Conservation (phyloP, 2,888 invertebrate genomes). For the Lepidochrysops patricia region DNA sequence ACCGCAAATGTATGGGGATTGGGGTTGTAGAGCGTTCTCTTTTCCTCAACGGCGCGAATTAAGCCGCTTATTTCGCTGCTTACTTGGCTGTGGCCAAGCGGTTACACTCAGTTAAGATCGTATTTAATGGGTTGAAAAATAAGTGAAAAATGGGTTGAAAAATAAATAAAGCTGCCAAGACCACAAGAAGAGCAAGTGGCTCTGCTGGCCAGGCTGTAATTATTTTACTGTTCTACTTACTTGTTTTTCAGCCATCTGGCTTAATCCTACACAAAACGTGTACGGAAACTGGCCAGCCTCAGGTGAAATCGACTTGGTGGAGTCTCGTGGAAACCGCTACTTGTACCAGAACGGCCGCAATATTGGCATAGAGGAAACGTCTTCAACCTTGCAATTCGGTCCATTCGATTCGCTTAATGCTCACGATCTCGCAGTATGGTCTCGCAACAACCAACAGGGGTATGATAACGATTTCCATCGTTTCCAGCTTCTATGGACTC, state of each 20-base stretch:
- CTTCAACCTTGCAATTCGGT: slow-evolving; percentile 79
- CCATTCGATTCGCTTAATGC: slow-evolving; percentile 69
- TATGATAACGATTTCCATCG: slow-evolving; percentile 74
- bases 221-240: no score
- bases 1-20: no score
- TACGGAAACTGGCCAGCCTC: slow-evolving; percentile 82
- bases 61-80: no score
- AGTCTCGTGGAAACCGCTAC: slow-evolving; percentile 76
- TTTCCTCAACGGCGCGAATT: no score
- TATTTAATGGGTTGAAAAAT: no score
- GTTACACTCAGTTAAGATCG: no score
- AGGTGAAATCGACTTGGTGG: slow-evolving; percentile 81
- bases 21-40: no score
- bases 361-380: slow-evolving; percentile 73
- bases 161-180: no score
- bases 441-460: slow-evolving; percentile 42
- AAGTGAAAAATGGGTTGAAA: no score
- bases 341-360: slow-evolving; percentile 53
- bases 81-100: no score
- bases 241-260: slow-evolving; percentile 74
- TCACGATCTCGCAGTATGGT: slow-evolving; percentile 65
- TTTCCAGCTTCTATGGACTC: slow-evolving; percentile 79
- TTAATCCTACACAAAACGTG: slow-evolving; percentile 75
- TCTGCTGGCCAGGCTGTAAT: no score
- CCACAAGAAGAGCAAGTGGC: no score